Evolutionary conservation across 2,888 invertebrate genomes (phyloP).

Genomic region (Luperina testacea): DNA sequence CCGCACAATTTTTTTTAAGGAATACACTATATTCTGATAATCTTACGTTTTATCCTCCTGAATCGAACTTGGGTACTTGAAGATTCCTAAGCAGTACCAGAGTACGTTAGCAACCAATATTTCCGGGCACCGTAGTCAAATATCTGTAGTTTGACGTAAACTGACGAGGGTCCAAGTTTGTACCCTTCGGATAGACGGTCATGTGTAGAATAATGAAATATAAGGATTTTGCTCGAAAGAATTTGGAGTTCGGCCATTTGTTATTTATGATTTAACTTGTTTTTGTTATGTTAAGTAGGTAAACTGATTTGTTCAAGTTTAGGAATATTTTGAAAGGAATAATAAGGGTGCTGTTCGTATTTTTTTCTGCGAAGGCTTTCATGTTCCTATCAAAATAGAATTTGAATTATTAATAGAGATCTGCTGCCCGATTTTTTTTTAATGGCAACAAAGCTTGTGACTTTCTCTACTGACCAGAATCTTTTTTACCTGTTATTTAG

Average conservation of each 20-base stretch:
- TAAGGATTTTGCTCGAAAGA: conserved; percentile 33
- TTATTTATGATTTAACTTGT: conserved; percentile 52
- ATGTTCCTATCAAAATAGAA: background rate
- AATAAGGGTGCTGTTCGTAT: background rate
- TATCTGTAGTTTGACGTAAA: conserved; percentile 53
- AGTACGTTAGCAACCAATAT: conserved; percentile 42
- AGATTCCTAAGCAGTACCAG: background rate
- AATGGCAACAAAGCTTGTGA: background rate
- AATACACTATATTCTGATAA: background rate
- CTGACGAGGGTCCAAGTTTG: conserved; percentile 49
- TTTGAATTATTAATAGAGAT: background rate
- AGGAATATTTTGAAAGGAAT: conserved; percentile 18
- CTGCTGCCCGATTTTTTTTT: background rate
- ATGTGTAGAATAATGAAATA: conserved; percentile 51
- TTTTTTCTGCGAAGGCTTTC: background rate
- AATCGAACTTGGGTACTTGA: conserved; percentile 6
- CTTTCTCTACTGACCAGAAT: background rate
- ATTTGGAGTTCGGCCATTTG: conserved; percentile 24
- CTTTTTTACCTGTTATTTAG: background rate
- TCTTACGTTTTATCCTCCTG: background rate
- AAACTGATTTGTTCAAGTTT: conserved; percentile 36
- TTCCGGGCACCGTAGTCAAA: conserved; percentile 38
- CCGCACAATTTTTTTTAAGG: background rate
- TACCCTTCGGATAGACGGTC: conserved; percentile 13
- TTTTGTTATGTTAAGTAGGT: conserved; percentile 39